Percentiles rank a stretch among this genome's conserved stretches.
Evolutionary conservation across 2,113 vertebrate genomes (phyloP).

Genomic region (Hydrochoerus hydrochaeris): DNA sequence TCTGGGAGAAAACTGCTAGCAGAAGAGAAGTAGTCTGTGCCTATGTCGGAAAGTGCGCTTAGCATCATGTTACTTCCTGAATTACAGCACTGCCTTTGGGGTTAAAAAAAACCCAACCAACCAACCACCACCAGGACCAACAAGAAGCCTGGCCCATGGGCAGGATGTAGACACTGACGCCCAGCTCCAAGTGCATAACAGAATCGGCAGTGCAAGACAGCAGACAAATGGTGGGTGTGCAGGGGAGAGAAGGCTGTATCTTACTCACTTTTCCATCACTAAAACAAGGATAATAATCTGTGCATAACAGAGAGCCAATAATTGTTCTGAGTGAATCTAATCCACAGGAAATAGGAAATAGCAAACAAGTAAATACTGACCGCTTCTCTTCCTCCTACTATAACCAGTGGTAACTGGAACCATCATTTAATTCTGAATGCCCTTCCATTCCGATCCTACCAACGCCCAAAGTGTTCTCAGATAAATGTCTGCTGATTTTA

Average conservation of each 20-base stretch:
- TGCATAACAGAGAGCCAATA: neutral
- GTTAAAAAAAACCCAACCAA: neutral
- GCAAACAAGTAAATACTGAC: neutral
- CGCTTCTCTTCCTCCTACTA: neutral
- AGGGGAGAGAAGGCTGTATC: no score
- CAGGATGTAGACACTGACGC: neutral
- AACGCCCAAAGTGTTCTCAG: neutral
- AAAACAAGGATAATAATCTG: neutral
- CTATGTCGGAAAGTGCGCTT: slow-evolving; percentile 13
- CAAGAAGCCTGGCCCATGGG: neutral
- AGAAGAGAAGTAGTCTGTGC: neutral
- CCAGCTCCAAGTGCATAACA: accelerated
- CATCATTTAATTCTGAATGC: neutral
- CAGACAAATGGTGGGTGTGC: accelerated
- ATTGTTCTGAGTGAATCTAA: neutral
- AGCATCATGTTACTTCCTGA: neutral
- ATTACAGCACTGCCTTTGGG: slow-evolving; percentile 1
- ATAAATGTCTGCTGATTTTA: neutral
- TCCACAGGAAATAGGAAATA: no score
- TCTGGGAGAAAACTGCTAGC: neutral
- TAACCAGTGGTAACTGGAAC: neutral
- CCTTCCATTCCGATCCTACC: neutral
- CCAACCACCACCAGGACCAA: neutral
- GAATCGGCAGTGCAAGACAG: accelerated
- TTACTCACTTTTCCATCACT: neutral